Conservation (phyloP, 2,888 invertebrate genomes). For the Formica aserva region DNA sequence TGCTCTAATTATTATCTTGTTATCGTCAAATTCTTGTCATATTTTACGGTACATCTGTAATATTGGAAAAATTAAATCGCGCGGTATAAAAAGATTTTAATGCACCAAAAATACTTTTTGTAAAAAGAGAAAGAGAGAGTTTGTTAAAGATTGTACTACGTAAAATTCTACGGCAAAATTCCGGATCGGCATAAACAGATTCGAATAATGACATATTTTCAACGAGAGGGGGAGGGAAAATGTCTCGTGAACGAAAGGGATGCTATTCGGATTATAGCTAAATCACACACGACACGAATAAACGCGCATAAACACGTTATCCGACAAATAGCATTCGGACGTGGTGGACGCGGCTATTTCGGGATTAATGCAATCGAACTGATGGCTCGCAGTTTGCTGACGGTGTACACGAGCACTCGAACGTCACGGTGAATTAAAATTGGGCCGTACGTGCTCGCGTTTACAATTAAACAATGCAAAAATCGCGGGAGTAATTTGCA, state of each 20-base stretch:
- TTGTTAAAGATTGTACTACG: background rate
- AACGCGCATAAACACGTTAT: slow-evolving; percentile 56
- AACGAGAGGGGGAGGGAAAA: background rate
- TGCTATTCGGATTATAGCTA: slow-evolving; percentile 25
- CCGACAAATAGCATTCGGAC: slow-evolving; percentile 52
- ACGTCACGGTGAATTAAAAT: slow-evolving; percentile 40
- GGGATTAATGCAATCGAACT: slow-evolving; percentile 72
- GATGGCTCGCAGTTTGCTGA: slow-evolving; percentile 55
- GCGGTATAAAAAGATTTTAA: background rate
- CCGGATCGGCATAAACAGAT: background rate
- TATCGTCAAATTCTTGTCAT: background rate
- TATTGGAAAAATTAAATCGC: slow-evolving; percentile 1
- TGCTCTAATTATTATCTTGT: background rate
- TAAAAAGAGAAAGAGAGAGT: background rate
- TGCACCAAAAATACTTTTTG: background rate
- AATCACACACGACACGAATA: slow-evolving; percentile 30
- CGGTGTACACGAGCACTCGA: slow-evolving; percentile 19
- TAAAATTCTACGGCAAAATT: background rate
- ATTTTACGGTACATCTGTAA: background rate
- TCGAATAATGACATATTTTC: background rate
- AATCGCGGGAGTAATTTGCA: slow-evolving; percentile 18
- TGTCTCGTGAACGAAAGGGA: background rate
- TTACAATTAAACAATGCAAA: slow-evolving; percentile 37
- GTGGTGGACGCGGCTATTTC: slow-evolving; percentile 60
- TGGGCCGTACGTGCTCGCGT: slow-evolving; percentile 17